phyloP scores from a whole-genome alignment of 2,888 invertebrate species.

The Pinctada fucata region DNA sequence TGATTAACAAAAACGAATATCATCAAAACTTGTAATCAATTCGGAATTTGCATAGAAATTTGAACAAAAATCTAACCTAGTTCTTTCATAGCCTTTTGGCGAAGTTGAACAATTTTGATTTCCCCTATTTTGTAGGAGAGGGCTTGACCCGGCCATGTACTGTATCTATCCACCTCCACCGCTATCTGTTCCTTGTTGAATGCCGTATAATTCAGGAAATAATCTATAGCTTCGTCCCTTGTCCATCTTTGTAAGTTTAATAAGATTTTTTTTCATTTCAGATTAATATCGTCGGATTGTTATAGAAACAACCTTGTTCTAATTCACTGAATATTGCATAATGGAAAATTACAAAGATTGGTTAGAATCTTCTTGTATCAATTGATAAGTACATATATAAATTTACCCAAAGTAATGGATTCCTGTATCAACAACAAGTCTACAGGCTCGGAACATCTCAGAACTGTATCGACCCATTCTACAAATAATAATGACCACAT shows the following conservation, averaged over 20 bases:
- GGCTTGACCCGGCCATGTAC: conserved; percentile 75
- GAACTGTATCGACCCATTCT: conserved; percentile 61
- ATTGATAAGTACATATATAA: too few species aligned
- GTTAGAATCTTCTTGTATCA: too few species aligned
- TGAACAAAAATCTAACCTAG: conserved; percentile 66
- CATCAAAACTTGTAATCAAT: too few species aligned
- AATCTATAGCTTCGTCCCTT: conserved; percentile 66
- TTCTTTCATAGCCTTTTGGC: conserved; percentile 62
- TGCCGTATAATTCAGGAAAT: conserved; percentile 63
- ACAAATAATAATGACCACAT: too few species aligned
- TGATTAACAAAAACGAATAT: too few species aligned
- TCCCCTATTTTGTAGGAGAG: conserved; percentile 73
- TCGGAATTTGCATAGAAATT: too few species aligned
- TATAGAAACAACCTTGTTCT: too few species aligned
- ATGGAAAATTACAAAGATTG: too few species aligned
- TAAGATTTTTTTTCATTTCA: too few species aligned
- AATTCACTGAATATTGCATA: too few species aligned
- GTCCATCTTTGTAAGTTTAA: conserved; percentile 53
- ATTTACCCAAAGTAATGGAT: conserved; percentile 59
- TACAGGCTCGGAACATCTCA: conserved; percentile 62
- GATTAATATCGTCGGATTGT: too few species aligned
- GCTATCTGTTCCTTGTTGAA: conserved; percentile 43
- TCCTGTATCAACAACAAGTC: conserved; percentile 64
- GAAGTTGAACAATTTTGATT: conserved; percentile 66
- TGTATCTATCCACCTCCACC: conserved; percentile 72